Conservation (phyloP, 2,888 invertebrate genomes). For the Acrobeloides nanus region DNA sequence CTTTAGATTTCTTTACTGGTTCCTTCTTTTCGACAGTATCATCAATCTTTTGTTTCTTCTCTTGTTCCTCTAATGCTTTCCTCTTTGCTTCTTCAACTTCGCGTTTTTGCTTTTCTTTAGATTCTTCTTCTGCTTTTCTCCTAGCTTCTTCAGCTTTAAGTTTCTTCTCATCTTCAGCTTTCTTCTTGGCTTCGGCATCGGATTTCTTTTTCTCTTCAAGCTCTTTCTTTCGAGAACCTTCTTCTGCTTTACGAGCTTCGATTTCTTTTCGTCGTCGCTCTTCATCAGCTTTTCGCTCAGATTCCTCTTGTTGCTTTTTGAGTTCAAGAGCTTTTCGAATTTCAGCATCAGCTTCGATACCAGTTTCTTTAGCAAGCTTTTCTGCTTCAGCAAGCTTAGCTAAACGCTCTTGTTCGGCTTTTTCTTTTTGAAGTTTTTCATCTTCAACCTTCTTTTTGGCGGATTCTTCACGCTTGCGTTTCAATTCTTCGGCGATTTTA, state of each 20-base stretch:
- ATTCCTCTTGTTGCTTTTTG: conserved; percentile 12
- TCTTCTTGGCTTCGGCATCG: conserved; percentile 16
- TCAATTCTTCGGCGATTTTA: conserved; percentile 23
- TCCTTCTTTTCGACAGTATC: too few species aligned
- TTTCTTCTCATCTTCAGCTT: conserved; percentile 11
- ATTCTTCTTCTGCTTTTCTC: conserved; percentile 12
- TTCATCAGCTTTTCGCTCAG: conserved; percentile 13
- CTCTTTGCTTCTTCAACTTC: conserved; percentile 6
- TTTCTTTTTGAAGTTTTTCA: conserved; percentile 13
- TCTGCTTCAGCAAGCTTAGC: conserved; percentile 13
- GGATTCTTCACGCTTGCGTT: conserved; percentile 10
- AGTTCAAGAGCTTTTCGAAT: too few species aligned
- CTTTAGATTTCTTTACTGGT: conserved; percentile 3
- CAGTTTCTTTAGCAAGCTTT: conserved; percentile 10
- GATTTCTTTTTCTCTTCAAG: conserved; percentile 18
- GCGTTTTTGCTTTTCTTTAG: conserved; percentile 8
- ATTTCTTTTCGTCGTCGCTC: conserved; percentile 22
- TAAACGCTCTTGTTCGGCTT: conserved; percentile 6
- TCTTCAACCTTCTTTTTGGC: conserved; percentile 19
- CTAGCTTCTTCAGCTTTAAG: conserved; percentile 10
- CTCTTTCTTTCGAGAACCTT: conserved; percentile 8
- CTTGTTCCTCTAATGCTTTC: conserved; percentile 9
- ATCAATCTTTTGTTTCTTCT: conserved; percentile 7
- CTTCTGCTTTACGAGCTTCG: conserved; percentile 14
- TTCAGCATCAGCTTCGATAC: conserved; percentile 5